These are phyloP conservation scores for Gallinago undulata DNA, from an alignment of 2,113 vertebrate species.

Conservation along the genomic window DNA sequence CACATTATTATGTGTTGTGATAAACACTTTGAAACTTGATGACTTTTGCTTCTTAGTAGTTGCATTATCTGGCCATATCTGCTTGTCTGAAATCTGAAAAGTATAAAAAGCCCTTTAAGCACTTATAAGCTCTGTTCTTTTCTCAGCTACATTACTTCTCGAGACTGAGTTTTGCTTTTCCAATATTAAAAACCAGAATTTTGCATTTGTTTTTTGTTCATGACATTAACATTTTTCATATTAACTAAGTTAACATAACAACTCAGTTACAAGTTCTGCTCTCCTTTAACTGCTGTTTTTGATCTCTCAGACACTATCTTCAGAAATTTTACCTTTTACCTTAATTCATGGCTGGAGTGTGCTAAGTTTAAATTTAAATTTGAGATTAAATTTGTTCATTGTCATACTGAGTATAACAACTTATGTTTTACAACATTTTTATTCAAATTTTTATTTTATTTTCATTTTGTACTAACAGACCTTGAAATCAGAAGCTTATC, in stretches of 20 bases:
- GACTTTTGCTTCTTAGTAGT: neutral
- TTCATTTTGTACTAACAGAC: neutral
- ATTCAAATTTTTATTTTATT: neutral
- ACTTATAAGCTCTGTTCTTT: neutral
- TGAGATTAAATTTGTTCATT: neutral
- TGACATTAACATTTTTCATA: neutral
- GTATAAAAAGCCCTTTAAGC: neutral
- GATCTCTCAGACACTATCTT: neutral
- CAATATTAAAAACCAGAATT: neutral
- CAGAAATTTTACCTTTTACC: neutral
- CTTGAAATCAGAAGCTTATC: neutral
- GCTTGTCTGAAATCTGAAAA: neutral
- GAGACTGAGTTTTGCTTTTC: neutral
- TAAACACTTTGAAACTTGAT: neutral
- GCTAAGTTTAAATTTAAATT: neutral
- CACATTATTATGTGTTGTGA: neutral
- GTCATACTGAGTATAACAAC: neutral
- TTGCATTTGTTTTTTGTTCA: neutral
- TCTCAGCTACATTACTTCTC: neutral
- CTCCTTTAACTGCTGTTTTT: neutral
- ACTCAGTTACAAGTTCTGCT: neutral
- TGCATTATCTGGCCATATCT: neutral
- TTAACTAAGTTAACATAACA: neutral
- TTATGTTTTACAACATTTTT: neutral
- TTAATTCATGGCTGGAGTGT: neutral